phyloP scores from a whole-genome alignment of 2,888 invertebrate species.

The Labia minor region DNA sequence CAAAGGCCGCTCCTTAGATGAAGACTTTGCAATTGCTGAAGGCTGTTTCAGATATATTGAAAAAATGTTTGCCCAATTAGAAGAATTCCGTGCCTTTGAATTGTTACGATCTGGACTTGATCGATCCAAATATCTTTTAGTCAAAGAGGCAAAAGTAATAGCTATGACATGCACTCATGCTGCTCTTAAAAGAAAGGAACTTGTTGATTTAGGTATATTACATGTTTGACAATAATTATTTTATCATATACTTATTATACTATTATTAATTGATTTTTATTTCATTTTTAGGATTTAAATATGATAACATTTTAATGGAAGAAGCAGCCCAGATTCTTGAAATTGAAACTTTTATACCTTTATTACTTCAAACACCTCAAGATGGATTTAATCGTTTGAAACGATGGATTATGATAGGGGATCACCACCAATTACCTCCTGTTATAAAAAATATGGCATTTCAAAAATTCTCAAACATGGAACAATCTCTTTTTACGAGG shows the following conservation, averaged over 20 bases:
- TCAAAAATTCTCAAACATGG: constrained; percentile 99
- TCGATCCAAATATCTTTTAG: constrained; percentile 88
- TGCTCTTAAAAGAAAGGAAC: constrained; percentile 87
- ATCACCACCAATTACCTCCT: constrained; percentile 97
- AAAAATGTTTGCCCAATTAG: constrained; percentile 90
- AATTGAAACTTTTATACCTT: constrained; percentile 98
- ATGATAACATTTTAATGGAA: constrained; percentile 99
- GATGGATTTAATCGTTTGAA: constrained; percentile 92
- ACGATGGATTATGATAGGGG: constrained; percentile 99
- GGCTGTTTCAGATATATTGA: constrained; percentile 92
- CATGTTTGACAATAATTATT: too few relatives aligned
- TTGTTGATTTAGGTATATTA: constrained; percentile 74
- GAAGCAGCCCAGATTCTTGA: constrained; percentile 98
- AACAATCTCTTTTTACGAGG: constrained; percentile 94
- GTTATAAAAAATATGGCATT: constrained; percentile 99
- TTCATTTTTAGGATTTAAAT: constrained; percentile 63
- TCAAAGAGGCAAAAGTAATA: constrained; percentile 98
- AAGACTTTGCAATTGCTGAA: constrained; percentile 78
- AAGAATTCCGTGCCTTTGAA: constrained; percentile 98
- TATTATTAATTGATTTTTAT: constrained; percentile 16
- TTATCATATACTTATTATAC: not conserved
- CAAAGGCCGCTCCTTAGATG: constrained; percentile 60
- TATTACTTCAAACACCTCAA: constrained; percentile 95
- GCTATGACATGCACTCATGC: constrained; percentile 99
- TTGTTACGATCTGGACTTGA: constrained; percentile 88